Evolutionary conservation across 53 echinoderm and acorn worm species (phyloP).

Genomic region (Astropecten irregularis): DNA sequence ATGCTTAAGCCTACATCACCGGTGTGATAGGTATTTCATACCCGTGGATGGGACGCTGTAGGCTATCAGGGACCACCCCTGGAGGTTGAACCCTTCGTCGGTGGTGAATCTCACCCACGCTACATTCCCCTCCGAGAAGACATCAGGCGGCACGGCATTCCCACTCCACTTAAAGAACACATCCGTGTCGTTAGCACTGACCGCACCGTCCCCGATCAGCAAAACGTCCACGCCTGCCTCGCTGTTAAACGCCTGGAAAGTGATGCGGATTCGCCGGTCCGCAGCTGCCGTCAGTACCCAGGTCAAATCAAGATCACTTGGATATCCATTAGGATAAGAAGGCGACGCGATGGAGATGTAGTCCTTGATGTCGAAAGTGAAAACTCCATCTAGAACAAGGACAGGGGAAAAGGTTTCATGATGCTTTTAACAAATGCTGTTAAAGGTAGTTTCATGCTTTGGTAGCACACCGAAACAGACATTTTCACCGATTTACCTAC

Average conservation of each 20-base stretch:
- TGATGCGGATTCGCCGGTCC: background rate
- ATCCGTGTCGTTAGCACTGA: background rate
- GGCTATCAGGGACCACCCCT: too few species aligned
- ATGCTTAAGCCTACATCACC: too few species aligned
- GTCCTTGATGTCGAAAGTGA: background rate
- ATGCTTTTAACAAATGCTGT: too few species aligned
- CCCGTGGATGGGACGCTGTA: too few species aligned
- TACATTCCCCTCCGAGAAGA: background rate
- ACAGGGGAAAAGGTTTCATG: too few species aligned
- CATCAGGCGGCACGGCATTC: background rate
- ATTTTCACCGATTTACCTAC: too few species aligned
- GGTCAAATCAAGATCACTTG: background rate
- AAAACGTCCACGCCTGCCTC: too few species aligned
- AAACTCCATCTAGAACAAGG: too few species aligned
- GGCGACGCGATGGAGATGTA: background rate
- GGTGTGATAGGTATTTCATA: too few species aligned
- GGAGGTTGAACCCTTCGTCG: background rate
- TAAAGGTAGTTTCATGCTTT: too few species aligned
- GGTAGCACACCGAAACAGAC: too few species aligned
- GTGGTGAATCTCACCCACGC: background rate
- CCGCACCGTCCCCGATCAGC: background rate
- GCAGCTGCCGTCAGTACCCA: background rate
- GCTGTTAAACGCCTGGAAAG: background rate
- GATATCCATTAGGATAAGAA: background rate
- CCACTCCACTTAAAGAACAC: slow-evolving; percentile 17